phyloP scores from a whole-genome alignment of 2,113 vertebrate species.

The Melospiza melodia region DNA sequence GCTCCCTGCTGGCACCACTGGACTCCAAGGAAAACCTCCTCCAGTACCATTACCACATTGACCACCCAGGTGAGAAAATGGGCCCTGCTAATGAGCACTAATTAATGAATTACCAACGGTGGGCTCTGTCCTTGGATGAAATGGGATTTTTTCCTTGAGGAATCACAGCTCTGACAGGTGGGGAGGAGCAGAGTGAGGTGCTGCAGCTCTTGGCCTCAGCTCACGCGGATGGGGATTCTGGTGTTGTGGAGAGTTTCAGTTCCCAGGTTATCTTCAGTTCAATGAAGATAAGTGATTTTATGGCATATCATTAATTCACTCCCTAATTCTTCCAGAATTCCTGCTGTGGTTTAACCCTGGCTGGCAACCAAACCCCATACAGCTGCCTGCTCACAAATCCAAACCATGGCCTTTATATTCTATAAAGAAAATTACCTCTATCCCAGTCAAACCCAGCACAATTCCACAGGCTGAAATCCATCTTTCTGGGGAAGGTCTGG shows the following conservation, averaged over 20 bases:
- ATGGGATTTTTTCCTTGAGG: rapidly evolving
- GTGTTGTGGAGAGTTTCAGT: rapidly evolving
- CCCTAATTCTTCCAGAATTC: rapidly evolving
- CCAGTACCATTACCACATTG: not conserved
- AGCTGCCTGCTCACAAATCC: not conserved
- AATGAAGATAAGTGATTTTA: not conserved
- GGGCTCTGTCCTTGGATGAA: not conserved
- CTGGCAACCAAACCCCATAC: rapidly evolving
- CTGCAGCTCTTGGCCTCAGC: rapidly evolving
- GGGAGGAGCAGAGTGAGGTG: not conserved
- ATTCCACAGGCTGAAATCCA: not conserved
- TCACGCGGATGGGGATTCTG: not conserved
- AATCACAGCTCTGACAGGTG: rapidly evolving
- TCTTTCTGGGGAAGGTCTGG: not conserved
- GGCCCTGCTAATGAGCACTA: rapidly evolving
- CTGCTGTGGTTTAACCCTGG: not conserved
- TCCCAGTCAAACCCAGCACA: not conserved
- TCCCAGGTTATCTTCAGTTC: not conserved
- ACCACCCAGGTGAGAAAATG: not conserved
- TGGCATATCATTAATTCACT: not conserved
- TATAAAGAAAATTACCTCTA: rapidly evolving
- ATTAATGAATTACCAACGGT: rapidly evolving
- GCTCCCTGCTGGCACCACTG: not conserved
- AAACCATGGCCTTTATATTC: rapidly evolving
- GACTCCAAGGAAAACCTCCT: not conserved